These are phyloP conservation scores for Drosophila histrio DNA, from an alignment of 2,888 invertebrate genomes.

Conservation along the genomic window DNA sequence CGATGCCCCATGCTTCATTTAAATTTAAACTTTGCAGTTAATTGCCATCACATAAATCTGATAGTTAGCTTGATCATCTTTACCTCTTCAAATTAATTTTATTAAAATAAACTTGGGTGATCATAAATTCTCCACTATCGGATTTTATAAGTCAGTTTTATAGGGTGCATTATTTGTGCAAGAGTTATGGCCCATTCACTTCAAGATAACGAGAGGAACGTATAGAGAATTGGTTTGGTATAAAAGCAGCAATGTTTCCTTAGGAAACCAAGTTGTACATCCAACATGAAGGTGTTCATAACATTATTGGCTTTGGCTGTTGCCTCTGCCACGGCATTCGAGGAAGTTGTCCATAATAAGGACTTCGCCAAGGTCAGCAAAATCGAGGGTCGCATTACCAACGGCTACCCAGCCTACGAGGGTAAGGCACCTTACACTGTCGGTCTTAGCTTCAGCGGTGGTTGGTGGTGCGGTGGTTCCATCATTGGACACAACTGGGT, in stretches of 20 bases:
- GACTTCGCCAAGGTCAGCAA: conserved; percentile 43
- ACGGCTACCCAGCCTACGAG: conserved; percentile 64
- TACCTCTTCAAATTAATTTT: too few species aligned
- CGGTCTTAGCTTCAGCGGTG: conserved; percentile 62
- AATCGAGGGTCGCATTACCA: conserved; percentile 70
- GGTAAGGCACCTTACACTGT: conserved; percentile 73
- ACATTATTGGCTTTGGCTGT: conserved; percentile 54
- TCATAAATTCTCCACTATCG: neutral
- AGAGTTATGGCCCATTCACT: neutral
- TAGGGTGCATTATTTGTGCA: neutral
- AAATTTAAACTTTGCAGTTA: too few species aligned
- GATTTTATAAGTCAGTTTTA: neutral
- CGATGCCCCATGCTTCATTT: too few species aligned
- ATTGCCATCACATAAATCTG: too few species aligned
- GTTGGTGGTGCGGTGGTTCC: conserved; percentile 76
- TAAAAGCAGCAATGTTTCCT: neutral
- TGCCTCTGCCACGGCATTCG: conserved; percentile 32
- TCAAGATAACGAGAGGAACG: neutral
- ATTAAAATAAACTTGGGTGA: too few species aligned
- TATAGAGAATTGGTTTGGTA: neutral
- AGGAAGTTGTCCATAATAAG: conserved; percentile 33
- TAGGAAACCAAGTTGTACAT: conserved; percentile 20
- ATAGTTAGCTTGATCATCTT: too few species aligned
- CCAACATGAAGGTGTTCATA: conserved; percentile 55
- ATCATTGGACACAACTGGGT: conserved; percentile 70